Conservation (phyloP, 2,888 invertebrate species). For the Adelphocoris suturalis region DNA sequence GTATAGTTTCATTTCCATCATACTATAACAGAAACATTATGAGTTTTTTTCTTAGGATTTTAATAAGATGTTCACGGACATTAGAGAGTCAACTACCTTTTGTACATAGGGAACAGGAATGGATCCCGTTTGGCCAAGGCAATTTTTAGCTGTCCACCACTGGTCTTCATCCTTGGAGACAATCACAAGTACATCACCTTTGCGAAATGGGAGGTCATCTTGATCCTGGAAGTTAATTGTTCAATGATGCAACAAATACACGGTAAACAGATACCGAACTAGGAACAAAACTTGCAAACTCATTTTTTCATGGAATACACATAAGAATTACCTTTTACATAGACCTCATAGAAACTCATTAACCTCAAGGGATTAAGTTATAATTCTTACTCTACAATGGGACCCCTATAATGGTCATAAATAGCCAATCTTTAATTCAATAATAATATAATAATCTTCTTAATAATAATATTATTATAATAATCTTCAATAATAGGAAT, state of each 20-base stretch:
- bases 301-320: too few species aligned
- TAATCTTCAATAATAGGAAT: too few species aligned
- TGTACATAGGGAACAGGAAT: conserved; percentile 98
- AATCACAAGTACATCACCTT: conserved; percentile 93
- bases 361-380: too few species aligned
- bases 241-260: conserved; percentile 46
- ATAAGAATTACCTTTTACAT: too few species aligned
- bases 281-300: too few species aligned
- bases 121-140: conserved; percentile 91
- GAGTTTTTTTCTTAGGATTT: background rate
- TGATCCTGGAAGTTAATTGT: conserved; percentile 84
- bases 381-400: too few species aligned
- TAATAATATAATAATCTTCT: too few species aligned
- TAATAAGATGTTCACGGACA: background rate
- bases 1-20: conserved; percentile 73
- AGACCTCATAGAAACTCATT: too few species aligned
- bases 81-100: conserved; percentile 80
- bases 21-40: conserved; percentile 72
- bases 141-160: conserved; percentile 99
- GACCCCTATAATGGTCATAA: too few species aligned
- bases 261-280: background rate
- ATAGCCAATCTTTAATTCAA: too few species aligned
- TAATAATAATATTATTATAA: too few species aligned
- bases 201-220: conserved; percentile 96
- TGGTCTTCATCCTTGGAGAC: conserved; percentile 97